Percentiles rank a stretch among this genome's conserved stretches.
phyloP scores from a whole-genome alignment of 2,888 invertebrate genomes.

The Cyaniris semiargus region DNA sequence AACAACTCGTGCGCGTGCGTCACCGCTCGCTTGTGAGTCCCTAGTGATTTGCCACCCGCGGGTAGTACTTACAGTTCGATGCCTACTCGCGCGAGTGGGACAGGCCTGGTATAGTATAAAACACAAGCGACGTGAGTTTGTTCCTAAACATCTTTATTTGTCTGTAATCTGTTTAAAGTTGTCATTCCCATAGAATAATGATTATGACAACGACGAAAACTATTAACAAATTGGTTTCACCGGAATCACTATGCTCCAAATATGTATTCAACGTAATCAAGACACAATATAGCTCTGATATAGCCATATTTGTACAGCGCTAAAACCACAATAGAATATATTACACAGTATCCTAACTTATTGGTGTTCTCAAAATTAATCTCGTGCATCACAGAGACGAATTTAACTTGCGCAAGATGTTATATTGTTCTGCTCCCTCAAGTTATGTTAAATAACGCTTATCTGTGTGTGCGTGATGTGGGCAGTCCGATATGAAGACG shows the following conservation, averaged over 20 bases:
- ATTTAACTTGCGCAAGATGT: too few species aligned
- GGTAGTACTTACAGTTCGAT: too few species aligned
- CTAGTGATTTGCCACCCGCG: too few species aligned
- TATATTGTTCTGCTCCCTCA: too few species aligned
- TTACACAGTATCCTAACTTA: background rate
- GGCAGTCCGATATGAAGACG: background rate
- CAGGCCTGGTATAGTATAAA: too few species aligned
- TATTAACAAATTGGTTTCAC: background rate
- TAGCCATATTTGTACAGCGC: slow-evolving; percentile 3
- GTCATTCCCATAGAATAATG: too few species aligned
- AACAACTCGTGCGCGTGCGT: too few species aligned
- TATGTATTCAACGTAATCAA: slow-evolving; percentile 19
- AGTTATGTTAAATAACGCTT: background rate
- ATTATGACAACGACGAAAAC: background rate
- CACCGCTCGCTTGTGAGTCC: too few species aligned
- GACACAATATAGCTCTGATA: background rate
- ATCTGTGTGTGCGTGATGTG: background rate
- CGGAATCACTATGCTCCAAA: background rate
- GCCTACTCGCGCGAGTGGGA: too few species aligned
- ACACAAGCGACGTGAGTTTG: too few species aligned
- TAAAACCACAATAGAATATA: background rate
- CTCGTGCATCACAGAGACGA: background rate
- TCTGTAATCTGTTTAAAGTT: too few species aligned
- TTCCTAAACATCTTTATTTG: too few species aligned
- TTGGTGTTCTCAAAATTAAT: background rate